Evolutionary conservation across 35 echinoderm and acorn worm species (phyloP).

Genomic region (Strongylocentrotus purpuratus): DNA sequence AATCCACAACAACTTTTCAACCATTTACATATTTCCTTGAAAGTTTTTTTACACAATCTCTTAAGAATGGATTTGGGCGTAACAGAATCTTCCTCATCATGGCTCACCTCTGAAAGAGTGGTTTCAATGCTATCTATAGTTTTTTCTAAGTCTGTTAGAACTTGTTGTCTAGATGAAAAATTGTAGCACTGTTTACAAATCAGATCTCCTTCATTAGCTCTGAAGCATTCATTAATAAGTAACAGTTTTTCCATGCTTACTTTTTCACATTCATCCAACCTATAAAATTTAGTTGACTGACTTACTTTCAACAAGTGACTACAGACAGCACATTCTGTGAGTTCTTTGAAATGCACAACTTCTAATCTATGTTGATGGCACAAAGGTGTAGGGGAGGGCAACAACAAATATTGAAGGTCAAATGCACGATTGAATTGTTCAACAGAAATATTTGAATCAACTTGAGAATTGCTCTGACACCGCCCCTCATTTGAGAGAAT

Average conservation of each 20-base stretch:
- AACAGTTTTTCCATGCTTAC: constrained; percentile 9
- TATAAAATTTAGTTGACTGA: neutral
- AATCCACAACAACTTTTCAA: neutral
- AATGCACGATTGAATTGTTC: constrained; percentile 15
- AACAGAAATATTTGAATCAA: constrained; percentile 25
- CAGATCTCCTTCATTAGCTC: neutral
- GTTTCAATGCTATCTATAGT: neutral
- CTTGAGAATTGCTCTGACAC: neutral
- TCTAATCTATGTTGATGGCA: neutral
- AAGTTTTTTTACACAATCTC: neutral
- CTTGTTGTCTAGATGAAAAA: constrained; percentile 6
- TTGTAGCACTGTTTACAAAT: constrained; percentile 47
- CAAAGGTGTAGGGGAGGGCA: neutral
- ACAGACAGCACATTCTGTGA: constrained; percentile 32
- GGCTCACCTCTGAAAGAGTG: neutral
- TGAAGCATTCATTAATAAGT: neutral
- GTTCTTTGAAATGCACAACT: neutral
- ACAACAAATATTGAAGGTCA: neutral
- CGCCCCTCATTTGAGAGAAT: neutral
- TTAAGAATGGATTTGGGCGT: neutral
- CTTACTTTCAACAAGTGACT: neutral
- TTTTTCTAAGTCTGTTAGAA: neutral
- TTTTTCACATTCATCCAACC: neutral
- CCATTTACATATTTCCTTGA: constrained; percentile 30
- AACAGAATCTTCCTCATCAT: neutral